Conservation (phyloP, 2,888 invertebrate genomes). For the Eristalis arbustorum region DNA sequence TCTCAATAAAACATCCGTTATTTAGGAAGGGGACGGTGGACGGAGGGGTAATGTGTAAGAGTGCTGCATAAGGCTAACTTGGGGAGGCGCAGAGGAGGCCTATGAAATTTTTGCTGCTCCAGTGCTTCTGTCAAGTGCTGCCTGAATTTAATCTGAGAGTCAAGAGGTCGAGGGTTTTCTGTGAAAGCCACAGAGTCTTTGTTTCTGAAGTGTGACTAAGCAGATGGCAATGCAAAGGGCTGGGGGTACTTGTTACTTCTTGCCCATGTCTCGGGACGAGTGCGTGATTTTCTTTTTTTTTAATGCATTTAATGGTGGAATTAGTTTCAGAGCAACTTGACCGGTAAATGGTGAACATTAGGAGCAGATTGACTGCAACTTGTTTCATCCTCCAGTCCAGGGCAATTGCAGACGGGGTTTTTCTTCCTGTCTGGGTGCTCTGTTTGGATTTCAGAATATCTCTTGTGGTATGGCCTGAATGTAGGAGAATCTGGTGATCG, state of each 20-base stretch:
- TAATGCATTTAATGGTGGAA: background rate
- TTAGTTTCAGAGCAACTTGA: background rate
- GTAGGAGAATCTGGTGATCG: too few relatives aligned
- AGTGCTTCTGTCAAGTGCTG: background rate
- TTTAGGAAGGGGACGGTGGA: background rate
- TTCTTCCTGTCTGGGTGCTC: too few relatives aligned
- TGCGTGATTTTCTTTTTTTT: background rate
- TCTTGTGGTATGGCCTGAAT: too few relatives aligned
- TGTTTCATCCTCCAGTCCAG: too few relatives aligned
- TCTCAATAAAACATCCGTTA: constrained; percentile 30
- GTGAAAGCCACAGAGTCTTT: background rate
- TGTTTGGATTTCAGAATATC: too few relatives aligned
- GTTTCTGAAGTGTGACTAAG: background rate
- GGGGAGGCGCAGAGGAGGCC: background rate
- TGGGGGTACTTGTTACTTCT: background rate
- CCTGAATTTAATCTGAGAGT: constrained; percentile 1
- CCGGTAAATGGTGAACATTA: background rate
- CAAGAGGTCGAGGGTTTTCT: background rate
- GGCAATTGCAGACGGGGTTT: too few relatives aligned
- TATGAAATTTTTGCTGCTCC: constrained; percentile 7
- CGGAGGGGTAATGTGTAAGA: background rate
- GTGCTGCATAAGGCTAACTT: background rate
- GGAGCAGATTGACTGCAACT: too few relatives aligned
- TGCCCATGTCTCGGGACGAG: background rate
- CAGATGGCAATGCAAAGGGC: background rate